Evolutionary conservation across 53 echinoderm and acorn worm genomes (phyloP).

Genomic region (Henricia sp.): DNA sequence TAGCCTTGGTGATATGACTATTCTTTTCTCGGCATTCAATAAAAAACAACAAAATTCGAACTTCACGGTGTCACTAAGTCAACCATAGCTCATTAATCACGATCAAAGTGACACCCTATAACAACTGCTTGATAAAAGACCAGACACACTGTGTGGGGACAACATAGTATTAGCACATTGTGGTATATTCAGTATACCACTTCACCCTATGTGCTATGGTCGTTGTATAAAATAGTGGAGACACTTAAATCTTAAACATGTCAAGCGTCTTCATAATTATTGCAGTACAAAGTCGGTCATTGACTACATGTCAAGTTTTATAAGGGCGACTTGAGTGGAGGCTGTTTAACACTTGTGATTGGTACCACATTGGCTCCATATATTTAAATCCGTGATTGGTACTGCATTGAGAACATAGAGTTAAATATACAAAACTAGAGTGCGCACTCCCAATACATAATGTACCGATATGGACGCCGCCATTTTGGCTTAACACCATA

Average conservation of each 20-base stretch:
- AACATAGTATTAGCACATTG: background rate
- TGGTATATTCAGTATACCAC: no score
- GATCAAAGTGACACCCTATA: background rate
- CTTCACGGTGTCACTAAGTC: background rate
- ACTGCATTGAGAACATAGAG: no score
- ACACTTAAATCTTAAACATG: background rate
- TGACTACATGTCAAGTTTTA: background rate
- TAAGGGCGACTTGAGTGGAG: background rate
- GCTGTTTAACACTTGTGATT: no score
- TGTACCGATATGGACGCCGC: no score
- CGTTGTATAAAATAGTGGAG: no score
- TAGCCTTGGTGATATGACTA: no score
- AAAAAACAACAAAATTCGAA: background rate
- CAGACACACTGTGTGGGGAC: background rate
- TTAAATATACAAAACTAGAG: no score
- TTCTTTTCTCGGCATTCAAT: background rate
- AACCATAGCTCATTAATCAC: background rate
- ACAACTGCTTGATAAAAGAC: constrained; percentile 6
- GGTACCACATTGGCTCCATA: no score
- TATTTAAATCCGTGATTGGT: no score
- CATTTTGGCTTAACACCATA: no score
- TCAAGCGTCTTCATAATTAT: background rate
- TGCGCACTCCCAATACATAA: no score
- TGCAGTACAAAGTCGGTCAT: background rate
- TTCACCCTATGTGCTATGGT: no score